Percentiles rank a stretch among this genome's conserved stretches.
phyloP scores from a whole-genome alignment of 2,113 vertebrate species.

The Gymnocephalus cernua region DNA sequence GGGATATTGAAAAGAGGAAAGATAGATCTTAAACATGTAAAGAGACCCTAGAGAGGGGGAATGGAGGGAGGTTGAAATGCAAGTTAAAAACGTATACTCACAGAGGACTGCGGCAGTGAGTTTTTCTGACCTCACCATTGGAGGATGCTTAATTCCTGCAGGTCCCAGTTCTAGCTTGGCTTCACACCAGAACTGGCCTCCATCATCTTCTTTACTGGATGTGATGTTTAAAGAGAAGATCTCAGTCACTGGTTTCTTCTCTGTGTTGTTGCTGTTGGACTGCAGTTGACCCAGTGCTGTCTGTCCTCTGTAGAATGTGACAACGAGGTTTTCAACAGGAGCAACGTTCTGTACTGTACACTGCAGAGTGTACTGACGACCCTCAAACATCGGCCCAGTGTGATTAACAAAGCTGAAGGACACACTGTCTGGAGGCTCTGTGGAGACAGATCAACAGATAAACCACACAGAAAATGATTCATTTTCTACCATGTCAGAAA shows the following conservation, averaged over 20 bases:
- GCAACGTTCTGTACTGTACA: conserved; percentile 70
- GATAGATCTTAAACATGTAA: not conserved
- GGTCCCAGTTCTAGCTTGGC: conserved; percentile 70
- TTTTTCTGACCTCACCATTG: conserved; percentile 49
- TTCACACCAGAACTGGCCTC: conserved; percentile 69
- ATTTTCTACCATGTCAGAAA: not conserved
- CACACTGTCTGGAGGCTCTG: conserved; percentile 76
- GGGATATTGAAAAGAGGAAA: not conserved
- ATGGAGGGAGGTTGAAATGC: not conserved
- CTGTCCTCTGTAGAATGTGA: conserved; percentile 69
- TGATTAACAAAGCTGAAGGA: conserved; percentile 59
- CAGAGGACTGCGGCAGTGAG: conserved; percentile 52
- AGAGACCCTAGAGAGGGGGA: not conserved
- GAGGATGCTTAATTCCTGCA: conserved; percentile 50
- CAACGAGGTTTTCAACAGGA: conserved; percentile 62
- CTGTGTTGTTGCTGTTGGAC: not conserved
- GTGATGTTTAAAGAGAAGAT: conserved; percentile 56
- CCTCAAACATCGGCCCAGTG: conserved; percentile 54
- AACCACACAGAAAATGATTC: not conserved
- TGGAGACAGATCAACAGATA: not conserved
- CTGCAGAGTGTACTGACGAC: conserved; percentile 46
- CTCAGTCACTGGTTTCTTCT: conserved; percentile 52
- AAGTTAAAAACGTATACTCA: conserved; percentile 43
- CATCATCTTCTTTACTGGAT: conserved; percentile 54
- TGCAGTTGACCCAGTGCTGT: not conserved